Evolutionary conservation across 2,113 vertebrate genomes (phyloP), one percentile per base, ranked within the genome.

Genomic region (Naja naja): DNA sequence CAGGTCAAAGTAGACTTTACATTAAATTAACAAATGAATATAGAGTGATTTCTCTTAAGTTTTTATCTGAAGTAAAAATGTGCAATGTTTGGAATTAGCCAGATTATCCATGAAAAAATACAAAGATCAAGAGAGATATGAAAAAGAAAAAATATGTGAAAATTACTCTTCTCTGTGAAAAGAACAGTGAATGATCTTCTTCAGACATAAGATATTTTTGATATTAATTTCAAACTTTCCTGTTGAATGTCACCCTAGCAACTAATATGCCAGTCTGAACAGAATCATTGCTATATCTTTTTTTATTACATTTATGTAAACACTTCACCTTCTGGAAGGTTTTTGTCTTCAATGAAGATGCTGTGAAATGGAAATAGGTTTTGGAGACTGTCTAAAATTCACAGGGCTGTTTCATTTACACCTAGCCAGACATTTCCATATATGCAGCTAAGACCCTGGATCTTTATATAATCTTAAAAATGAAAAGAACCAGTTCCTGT

Each of bases 311-410:
- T 60, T 92, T 88, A 74, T 74, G 55, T 60, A 88, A 69, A 91
- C 81, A 87, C 34, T 54, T 85, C 27, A 91, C 58, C 58, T 89
- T 54, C 53, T 23, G 6, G 91, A 45, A 39, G 91, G 45, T 60
- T 88, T 88, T 88, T 88, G n/a, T 60, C 52, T 88, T 69, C 69
- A 53, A 34, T 53, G 34, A 69, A 60, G 86, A 45, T 92, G 58
- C 34, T 88, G 86, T 92, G 91, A 88, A 92, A 54, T 92, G 58
- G 58, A 92, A 53, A 74, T 74, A 52, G 30, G 27, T 53, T 64
- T 88, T 52, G 56, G 58, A 53, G 22, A 14, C 47, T 25, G 39
- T 58, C n/a, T 69, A 69, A 87, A 10, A 20, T 58, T 91, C 22
- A 69, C 53, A 9, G 30, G 58, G 18, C 45, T 64, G 7, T 60